Conservation (phyloP, 1,140 invertebrate species). For the Procambarus clarkii region DNA sequence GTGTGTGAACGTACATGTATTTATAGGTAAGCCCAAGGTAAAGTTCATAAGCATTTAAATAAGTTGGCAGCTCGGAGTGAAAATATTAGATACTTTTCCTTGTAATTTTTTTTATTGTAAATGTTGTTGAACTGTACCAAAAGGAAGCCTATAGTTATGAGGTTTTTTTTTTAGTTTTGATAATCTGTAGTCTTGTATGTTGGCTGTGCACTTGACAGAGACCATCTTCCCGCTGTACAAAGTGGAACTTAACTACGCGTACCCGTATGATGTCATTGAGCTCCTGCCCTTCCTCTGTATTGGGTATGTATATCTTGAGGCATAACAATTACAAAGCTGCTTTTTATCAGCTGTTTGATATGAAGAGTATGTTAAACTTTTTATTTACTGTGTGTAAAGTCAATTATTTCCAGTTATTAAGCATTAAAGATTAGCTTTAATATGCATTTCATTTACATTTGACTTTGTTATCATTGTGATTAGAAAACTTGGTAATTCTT, state of each 20-base stretch:
- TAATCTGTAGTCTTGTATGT: conserved; percentile 60
- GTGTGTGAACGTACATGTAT: background rate
- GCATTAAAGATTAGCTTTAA: background rate
- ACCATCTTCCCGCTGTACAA: conserved; percentile 96
- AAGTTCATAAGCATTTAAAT: background rate
- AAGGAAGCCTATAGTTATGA: conserved; percentile 30
- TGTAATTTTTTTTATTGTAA: background rate
- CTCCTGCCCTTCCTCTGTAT: conserved; percentile 94
- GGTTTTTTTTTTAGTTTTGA: conserved; percentile 75
- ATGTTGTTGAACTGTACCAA: background rate
- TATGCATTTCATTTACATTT: background rate
- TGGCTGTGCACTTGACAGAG: conserved; percentile 79
- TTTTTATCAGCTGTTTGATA: background rate
- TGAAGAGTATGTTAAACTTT: background rate
- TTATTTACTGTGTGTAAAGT: background rate
- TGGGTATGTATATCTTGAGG: conserved; percentile 82
- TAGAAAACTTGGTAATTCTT: background rate
- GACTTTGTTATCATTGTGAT: background rate
- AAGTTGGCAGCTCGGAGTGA: background rate
- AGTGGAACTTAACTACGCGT: conserved; percentile 95
- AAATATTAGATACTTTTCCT: background rate
- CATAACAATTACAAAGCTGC: background rate
- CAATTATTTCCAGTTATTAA: background rate
- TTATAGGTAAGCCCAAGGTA: background rate
- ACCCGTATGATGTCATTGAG: conserved; percentile 98